These are phyloP conservation scores for Coilia nasus DNA, from an alignment of 2,797 vertebrate genomes.

Conservation along the genomic window DNA sequence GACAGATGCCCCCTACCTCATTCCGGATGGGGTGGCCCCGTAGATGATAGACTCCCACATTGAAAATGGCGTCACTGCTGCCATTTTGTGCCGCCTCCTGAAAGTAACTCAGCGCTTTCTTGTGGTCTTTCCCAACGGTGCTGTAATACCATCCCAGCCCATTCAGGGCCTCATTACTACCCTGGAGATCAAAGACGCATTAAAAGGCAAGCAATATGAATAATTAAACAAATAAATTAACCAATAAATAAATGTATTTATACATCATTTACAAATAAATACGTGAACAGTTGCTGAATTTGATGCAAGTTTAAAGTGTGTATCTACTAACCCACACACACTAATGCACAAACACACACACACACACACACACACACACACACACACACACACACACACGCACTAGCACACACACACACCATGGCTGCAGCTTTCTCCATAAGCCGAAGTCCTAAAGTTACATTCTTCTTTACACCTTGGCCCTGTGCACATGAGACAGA, in stretches of 20 bases:
- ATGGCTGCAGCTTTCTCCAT: conserved; percentile 89
- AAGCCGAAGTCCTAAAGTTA: conserved; percentile 80
- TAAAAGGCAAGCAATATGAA: background rate
- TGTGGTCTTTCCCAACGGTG: conserved; percentile 76
- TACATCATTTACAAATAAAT: background rate
- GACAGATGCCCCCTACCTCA: conserved; percentile 69
- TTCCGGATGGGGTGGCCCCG: conserved; percentile 65
- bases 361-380: conserved; percentile 19
- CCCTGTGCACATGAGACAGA: conserved; percentile 71
- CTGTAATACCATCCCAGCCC: conserved; percentile 92
- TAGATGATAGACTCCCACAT: conserved; percentile 85
- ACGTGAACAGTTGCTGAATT: background rate
- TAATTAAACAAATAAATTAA: too few relatives aligned
- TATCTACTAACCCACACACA: background rate
- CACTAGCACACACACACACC: conserved; percentile 65
- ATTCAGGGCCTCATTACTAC: conserved; percentile 87
- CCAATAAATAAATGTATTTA: background rate
- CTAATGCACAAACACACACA: conserved; percentile 34
- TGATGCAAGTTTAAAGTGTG: background rate
- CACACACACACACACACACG: conserved; percentile 38
- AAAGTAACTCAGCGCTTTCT: conserved; percentile 81
- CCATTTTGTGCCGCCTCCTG: conserved; percentile 83
- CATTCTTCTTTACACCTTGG: conserved; percentile 86
- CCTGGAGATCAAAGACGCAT: conserved; percentile 68
- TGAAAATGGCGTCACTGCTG: conserved; percentile 84